phyloP scores from a whole-genome alignment of 1,140 invertebrate species.

The Bicyclus anynana region DNA sequence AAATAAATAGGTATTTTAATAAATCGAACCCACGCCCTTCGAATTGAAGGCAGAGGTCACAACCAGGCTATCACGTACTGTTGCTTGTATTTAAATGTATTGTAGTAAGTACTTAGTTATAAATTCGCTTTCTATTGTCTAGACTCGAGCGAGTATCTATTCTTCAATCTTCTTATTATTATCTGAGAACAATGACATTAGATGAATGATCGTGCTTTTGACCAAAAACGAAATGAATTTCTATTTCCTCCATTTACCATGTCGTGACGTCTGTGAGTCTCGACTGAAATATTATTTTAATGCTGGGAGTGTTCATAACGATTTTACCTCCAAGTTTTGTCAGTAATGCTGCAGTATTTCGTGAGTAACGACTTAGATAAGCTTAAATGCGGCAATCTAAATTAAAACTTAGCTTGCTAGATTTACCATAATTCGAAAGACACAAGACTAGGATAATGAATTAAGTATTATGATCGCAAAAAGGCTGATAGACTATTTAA shows the following conservation, averaged over 20 bases:
- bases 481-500: background rate
- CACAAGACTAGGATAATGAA: background rate
- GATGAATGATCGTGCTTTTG: slow-evolving; percentile 7
- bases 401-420: slow-evolving; percentile 31
- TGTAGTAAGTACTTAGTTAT: too few relatives aligned
- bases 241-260: slow-evolving; percentile 19
- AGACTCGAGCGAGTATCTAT: background rate
- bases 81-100: too few relatives aligned
- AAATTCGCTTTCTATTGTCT: background rate
- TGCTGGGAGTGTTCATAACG: slow-evolving; percentile 40
- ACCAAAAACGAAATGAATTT: slow-evolving; percentile 21
- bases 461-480: background rate
- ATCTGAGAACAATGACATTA: background rate
- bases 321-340: slow-evolving; percentile 36
- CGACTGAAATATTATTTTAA: slow-evolving; percentile 49
- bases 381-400: slow-evolving; percentile 32
- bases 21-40: too few relatives aligned
- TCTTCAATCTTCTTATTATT: background rate
- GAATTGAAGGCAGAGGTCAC: too few relatives aligned
- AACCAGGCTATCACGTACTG: too few relatives aligned
- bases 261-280: slow-evolving; percentile 42
- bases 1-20: too few relatives aligned
- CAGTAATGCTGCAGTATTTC: slow-evolving; percentile 44
- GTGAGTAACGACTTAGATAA: slow-evolving; percentile 52
- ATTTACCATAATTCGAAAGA: slow-evolving; percentile 1